Evolutionary conservation across 2,113 vertebrate genomes (phyloP).

Genomic region (Clarias gariepinus): DNA sequence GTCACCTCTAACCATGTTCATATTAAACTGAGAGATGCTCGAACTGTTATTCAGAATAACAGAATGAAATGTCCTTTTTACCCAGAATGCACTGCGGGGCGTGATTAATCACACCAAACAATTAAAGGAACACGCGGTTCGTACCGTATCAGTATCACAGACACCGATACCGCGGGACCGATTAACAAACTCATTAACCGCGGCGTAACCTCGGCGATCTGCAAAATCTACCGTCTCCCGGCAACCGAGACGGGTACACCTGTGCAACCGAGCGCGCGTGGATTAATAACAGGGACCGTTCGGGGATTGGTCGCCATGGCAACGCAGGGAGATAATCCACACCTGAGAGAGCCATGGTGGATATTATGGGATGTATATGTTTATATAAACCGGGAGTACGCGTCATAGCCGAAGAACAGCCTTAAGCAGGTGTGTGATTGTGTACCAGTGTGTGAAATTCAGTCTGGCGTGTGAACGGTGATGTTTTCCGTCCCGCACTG

Average conservation of each 20-base stretch:
- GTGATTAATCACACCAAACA: not conserved
- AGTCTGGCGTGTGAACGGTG: not conserved
- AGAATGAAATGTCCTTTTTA: not conserved
- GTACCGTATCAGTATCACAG: not conserved
- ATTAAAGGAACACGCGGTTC: not conserved
- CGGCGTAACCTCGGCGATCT: not conserved
- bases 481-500: not conserved
- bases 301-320: conserved; percentile 60
- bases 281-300: conserved; percentile 56
- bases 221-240: conserved; percentile 25
- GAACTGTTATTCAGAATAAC: not conserved
- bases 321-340: conserved; percentile 61
- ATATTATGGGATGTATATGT: conserved; percentile 52
- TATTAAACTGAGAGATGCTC: not conserved
- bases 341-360: conserved; percentile 29
- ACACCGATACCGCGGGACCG: not conserved
- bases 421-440: not conserved
- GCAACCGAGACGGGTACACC: conserved; percentile 25
- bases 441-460: not conserved
- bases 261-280: conserved; percentile 49
- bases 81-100: not conserved
- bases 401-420: not conserved
- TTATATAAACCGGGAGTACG: conserved; percentile 5
- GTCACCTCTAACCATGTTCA: not conserved
- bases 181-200: not conserved